Percentiles rank a stretch among this genome's conserved stretches.
Conservation (phyloP, 2,797 vertebrate genomes). For the Hydrocynus forskahlii region DNA sequence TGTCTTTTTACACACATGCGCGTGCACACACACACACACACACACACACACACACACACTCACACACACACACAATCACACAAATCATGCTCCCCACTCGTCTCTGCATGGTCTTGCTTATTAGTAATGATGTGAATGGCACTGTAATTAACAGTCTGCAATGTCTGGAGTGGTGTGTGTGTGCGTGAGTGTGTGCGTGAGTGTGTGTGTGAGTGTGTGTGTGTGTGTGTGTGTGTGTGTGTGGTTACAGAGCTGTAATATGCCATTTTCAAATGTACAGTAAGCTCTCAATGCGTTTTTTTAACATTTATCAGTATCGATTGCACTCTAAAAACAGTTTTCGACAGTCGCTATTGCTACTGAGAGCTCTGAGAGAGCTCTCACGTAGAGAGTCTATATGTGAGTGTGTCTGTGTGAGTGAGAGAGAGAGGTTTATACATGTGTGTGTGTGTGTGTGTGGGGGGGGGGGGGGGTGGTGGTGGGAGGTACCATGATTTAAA, state of each 20-base stretch:
- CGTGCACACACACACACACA: slow-evolving; percentile 25
- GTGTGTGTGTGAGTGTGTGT: too few species aligned
- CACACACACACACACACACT: slow-evolving; percentile 55
- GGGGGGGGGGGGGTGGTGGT: too few species aligned
- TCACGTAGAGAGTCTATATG: slow-evolving; percentile 55
- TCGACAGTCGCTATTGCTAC: slow-evolving; percentile 91
- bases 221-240: slow-evolving; percentile 6
- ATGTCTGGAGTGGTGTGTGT: background rate
- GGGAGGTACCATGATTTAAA: slow-evolving; percentile 86
- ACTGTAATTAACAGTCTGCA: slow-evolving; percentile 35
- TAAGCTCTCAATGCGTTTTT: slow-evolving; percentile 83
- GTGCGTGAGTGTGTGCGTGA: slow-evolving; percentile 17
- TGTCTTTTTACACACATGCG: slow-evolving; percentile 60
- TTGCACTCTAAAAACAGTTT: slow-evolving; percentile 84
- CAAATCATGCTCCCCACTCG: slow-evolving; percentile 40
- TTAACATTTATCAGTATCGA: slow-evolving; percentile 91
- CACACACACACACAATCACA: slow-evolving; percentile 50
- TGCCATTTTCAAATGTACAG: slow-evolving; percentile 58
- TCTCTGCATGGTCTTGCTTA: slow-evolving; percentile 85
- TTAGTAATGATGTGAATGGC: slow-evolving; percentile 82
- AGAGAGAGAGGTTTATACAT: too few species aligned
- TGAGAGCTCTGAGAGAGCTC: slow-evolving; percentile 85
- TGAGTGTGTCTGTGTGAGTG: slow-evolving; percentile 45
- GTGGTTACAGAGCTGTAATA: background rate
- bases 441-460: background rate